phyloP scores from a whole-genome alignment of 2,888 invertebrate genomes.

The Synergus umbraculus region DNA sequence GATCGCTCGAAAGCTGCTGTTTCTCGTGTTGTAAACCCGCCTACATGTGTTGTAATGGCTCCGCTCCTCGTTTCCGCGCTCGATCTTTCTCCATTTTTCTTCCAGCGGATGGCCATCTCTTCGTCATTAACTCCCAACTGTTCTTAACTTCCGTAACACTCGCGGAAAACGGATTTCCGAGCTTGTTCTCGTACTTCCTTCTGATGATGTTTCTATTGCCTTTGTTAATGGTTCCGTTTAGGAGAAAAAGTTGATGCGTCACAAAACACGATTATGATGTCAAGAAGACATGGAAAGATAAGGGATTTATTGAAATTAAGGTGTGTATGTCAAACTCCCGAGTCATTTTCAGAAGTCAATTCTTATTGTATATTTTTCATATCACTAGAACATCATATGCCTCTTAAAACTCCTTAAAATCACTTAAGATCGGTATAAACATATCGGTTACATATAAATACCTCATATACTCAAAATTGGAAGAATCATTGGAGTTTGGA shows the following conservation, averaged over 20 bases:
- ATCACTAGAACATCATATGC: too few species aligned
- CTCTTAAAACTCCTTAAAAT: too few species aligned
- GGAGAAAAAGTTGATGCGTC: slow-evolving; percentile 6
- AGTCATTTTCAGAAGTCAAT: background rate
- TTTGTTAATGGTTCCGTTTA: slow-evolving; percentile 7
- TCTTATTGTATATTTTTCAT: too few species aligned
- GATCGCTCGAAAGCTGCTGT: slow-evolving; percentile 19
- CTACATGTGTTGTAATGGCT: slow-evolving; percentile 37
- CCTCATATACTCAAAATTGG: background rate
- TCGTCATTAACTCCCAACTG: slow-evolving; percentile 11
- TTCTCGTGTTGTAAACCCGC: slow-evolving; percentile 25
- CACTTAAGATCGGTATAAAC: too few species aligned
- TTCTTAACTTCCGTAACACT: slow-evolving; percentile 2
- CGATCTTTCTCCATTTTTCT: slow-evolving; percentile 29
- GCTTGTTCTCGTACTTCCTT: background rate
- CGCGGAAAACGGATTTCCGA: slow-evolving; percentile 5
- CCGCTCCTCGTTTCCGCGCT: background rate
- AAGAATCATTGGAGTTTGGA: slow-evolving; percentile 46
- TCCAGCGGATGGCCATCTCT: background rate
- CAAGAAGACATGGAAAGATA: background rate
- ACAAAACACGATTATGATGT: background rate
- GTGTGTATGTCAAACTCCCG: background rate
- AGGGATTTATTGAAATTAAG: background rate
- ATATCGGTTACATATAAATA: background rate
- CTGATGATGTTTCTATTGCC: slow-evolving; percentile 4